Evolutionary conservation across 2,113 vertebrate species (phyloP).

Genomic region (Rhinolophus ferrumequinum): DNA sequence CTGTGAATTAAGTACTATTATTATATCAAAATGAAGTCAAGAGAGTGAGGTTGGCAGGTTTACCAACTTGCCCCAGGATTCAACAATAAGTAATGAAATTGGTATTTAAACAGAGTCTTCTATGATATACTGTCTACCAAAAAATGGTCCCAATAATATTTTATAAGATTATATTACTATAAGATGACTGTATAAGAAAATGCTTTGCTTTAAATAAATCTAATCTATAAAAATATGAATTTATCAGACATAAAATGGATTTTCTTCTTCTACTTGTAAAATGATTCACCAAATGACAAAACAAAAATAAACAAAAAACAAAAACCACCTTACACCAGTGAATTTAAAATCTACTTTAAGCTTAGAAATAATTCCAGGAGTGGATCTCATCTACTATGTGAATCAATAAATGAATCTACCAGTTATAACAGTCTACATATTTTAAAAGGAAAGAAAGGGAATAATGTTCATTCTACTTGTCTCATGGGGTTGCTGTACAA

Average conservation of each 20-base stretch:
- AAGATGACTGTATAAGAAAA: neutral
- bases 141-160: neutral
- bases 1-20: neutral
- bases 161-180: neutral
- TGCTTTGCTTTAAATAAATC: neutral
- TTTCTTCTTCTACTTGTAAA: neutral
- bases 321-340: neutral
- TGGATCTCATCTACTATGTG: neutral
- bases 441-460: neutral
- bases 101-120: neutral
- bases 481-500: neutral
- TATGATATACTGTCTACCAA: neutral
- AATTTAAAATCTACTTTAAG: neutral
- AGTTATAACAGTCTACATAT: too few relatives aligned
- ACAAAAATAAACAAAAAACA: neutral
- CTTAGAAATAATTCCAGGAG: neutral
- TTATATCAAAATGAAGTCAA: neutral
- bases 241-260: neutral
- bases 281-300: constrained; percentile 6
- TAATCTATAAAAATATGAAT: neutral
- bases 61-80: neutral
- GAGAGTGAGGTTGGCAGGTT: neutral
- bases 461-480: neutral
- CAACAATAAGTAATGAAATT: neutral
- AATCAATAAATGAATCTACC: neutral